Evolutionary conservation across 2,888 invertebrate genomes (phyloP).

Genomic region (Lycia hirtaria): DNA sequence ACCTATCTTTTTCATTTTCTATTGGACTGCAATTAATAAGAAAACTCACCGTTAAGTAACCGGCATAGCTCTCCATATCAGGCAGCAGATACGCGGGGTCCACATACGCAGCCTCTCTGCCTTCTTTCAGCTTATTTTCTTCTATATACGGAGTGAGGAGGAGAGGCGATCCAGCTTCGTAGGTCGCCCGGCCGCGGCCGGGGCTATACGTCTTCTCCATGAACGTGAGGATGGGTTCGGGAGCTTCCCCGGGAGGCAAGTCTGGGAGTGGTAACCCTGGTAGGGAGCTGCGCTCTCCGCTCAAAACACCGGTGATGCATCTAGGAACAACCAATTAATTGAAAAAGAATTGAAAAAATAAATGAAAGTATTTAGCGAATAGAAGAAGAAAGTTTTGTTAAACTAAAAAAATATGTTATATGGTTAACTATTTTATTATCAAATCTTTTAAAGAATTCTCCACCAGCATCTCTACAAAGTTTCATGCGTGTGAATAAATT

Average conservation of each 20-base stretch:
- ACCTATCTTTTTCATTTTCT: background rate
- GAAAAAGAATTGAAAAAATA: no score
- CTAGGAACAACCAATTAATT: constrained; percentile 44
- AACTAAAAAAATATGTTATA: no score
- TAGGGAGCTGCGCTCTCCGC: constrained; percentile 55
- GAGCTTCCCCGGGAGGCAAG: constrained; percentile 75
- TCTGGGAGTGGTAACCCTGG: constrained; percentile 67
- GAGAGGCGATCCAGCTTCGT: constrained; percentile 79
- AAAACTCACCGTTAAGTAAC: constrained; percentile 75
- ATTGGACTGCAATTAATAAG: background rate
- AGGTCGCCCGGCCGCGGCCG: constrained; percentile 54
- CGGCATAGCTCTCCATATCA: constrained; percentile 80
- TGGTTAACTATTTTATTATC: no score
- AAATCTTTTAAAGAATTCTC: no score
- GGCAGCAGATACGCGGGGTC: constrained; percentile 69
- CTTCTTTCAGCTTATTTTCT: constrained; percentile 78
- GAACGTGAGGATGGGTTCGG: constrained; percentile 74
- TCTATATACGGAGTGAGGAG: constrained; percentile 85
- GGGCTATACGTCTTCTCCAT: constrained; percentile 71
- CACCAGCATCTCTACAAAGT: no score
- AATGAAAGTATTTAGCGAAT: no score
- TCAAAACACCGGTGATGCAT: constrained; percentile 48
- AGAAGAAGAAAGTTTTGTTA: no score
- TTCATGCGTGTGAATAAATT: no score
- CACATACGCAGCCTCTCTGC: constrained; percentile 74